Conservation (phyloP, 2,888 invertebrate species). For the Microchrysa polita region DNA sequence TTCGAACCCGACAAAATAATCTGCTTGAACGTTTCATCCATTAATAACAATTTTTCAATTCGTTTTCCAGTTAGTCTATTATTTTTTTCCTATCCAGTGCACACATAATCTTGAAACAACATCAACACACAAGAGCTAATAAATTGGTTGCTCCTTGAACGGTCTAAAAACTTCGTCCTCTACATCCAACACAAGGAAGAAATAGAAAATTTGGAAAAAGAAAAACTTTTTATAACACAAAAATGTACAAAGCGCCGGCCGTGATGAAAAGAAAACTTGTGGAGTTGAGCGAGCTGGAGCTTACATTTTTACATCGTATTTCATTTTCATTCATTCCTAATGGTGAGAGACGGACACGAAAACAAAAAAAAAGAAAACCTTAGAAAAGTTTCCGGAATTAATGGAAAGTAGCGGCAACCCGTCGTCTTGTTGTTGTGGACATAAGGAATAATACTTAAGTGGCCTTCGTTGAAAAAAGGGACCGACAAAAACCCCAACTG, state of each 20-base stretch:
- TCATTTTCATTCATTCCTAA: not conserved
- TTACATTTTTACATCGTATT: not conserved
- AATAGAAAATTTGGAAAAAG: not conserved
- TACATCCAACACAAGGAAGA: no score
- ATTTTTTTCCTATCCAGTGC: not conserved
- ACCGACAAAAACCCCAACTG: not conserved
- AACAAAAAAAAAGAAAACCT: not conserved
- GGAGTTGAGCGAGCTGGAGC: not conserved
- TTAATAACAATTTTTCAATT: no score
- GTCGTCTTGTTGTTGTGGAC: no score
- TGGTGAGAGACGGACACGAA: no score
- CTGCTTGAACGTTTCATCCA: no score
- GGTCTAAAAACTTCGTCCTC: no score
- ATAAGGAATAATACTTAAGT: no score
- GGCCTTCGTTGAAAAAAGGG: not conserved
- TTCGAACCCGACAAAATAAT: no score
- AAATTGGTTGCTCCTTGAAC: not conserved
- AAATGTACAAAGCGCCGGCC: not conserved
- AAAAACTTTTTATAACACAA: no score
- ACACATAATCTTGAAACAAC: not conserved
- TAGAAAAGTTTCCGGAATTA: no score
- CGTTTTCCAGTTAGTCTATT: no score
- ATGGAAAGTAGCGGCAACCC: no score
- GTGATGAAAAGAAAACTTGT: conserved; percentile 2
- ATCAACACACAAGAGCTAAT: not conserved